Evolutionary conservation across 1,140 invertebrate genomes (phyloP).

Genomic region (Aphaenogaster ashmeadi): DNA sequence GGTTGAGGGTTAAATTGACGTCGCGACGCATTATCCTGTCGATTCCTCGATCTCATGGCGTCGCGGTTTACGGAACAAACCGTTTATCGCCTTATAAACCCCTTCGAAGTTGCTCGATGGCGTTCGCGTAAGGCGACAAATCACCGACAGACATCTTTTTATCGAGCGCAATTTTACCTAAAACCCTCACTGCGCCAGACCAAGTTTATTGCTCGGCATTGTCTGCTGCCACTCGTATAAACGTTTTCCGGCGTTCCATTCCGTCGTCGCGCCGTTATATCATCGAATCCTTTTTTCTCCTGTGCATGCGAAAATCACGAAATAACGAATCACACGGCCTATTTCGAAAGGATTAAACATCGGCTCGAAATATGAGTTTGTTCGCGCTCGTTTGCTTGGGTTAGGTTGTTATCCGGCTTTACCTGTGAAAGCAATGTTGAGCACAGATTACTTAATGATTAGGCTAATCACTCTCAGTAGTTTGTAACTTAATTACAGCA

Average conservation of each 20-base stretch:
- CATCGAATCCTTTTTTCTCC: constrained; percentile 50
- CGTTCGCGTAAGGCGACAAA: constrained; percentile 59
- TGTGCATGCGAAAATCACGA: constrained; percentile 13
- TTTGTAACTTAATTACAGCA: neutral
- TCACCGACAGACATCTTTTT: constrained; percentile 71
- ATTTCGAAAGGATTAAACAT: neutral
- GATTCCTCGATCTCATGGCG: neutral
- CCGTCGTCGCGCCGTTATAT: constrained; percentile 64
- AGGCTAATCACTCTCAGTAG: neutral
- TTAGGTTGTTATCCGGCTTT: neutral
- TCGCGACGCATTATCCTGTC: constrained; percentile 16
- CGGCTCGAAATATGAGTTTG: neutral
- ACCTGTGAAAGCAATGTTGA: neutral
- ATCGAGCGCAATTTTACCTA: constrained; percentile 60
- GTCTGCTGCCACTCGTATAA: constrained; percentile 65
- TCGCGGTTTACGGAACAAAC: constrained; percentile 26
- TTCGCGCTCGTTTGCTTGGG: neutral
- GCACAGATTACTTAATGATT: neutral
- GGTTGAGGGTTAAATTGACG: constrained; percentile 24
- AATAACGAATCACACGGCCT: constrained; percentile 25
- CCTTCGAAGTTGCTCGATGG: constrained; percentile 5
- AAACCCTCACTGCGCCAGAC: constrained; percentile 39
- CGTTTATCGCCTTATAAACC: constrained; percentile 24
- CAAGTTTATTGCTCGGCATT: constrained; percentile 69
- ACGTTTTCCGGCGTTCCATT: constrained; percentile 60